Evolutionary conservation across 2,888 invertebrate genomes (phyloP).

Genomic region (Odontothrips loti): DNA sequence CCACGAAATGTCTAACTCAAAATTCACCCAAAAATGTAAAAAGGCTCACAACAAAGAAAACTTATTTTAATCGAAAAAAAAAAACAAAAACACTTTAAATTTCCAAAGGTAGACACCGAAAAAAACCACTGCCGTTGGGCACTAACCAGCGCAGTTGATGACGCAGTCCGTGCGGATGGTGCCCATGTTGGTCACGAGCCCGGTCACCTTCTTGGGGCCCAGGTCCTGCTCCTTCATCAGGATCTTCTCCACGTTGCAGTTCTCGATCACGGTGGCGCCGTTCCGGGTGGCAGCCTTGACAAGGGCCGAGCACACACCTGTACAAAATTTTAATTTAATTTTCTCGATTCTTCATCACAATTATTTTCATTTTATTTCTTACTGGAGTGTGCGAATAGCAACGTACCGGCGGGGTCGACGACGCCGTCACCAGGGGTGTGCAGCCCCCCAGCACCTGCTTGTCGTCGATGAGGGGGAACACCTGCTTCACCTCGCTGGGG

Average conservation of each 20-base stretch:
- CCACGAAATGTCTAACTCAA: too few species aligned
- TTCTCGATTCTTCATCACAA: too few species aligned
- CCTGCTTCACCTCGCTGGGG: slow-evolving; percentile 67
- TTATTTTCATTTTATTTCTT: too few species aligned
- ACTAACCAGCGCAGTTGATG: slow-evolving; percentile 65
- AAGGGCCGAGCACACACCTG: slow-evolving; percentile 69
- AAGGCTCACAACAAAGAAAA: too few species aligned
- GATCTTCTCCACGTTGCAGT: slow-evolving; percentile 69
- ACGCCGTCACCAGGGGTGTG: slow-evolving; percentile 77
- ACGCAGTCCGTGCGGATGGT: slow-evolving; percentile 71
- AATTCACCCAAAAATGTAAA: too few species aligned
- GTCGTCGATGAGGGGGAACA: slow-evolving; percentile 73
- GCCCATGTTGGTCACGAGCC: slow-evolving; percentile 70
- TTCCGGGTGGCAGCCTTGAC: slow-evolving; percentile 64
- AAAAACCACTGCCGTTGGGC: too few species aligned
- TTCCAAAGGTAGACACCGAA: too few species aligned
- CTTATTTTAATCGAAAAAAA: slow-evolving; percentile 28
- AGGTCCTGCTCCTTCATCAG: slow-evolving; percentile 62
- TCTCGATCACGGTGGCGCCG: slow-evolving; percentile 71
- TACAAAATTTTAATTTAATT: too few species aligned
- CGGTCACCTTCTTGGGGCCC: slow-evolving; percentile 65
- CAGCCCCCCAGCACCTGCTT: slow-evolving; percentile 70
- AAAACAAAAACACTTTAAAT: too few species aligned
- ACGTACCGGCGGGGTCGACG: slow-evolving; percentile 65
- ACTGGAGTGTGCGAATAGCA: too few species aligned